These are phyloP conservation scores for Dufourea novaeangliae DNA, from an alignment of 1,140 invertebrate genomes.

Conservation along the genomic window DNA sequence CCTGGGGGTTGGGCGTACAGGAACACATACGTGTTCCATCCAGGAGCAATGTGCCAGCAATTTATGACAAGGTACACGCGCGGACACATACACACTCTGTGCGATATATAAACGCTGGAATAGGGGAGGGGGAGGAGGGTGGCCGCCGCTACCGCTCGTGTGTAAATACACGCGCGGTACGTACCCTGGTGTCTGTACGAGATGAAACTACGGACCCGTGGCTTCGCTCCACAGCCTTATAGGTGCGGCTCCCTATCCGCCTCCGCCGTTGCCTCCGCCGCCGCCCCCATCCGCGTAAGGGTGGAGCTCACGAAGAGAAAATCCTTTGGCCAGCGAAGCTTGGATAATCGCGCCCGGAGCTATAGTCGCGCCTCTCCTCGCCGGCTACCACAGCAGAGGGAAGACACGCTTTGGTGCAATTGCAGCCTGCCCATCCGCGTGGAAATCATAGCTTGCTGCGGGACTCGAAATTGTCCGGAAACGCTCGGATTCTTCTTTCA, in stretches of 20 bases:
- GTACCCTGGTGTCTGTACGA: neutral
- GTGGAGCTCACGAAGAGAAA: slow-evolving; percentile 69
- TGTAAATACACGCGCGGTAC: neutral
- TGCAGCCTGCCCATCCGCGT: slow-evolving; percentile 75
- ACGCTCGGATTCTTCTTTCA: slow-evolving; percentile 62
- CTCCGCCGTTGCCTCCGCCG: too few species aligned
- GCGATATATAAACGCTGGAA: neutral
- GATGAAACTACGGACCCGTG: slow-evolving; percentile 33
- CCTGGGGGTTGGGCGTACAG: slow-evolving; percentile 32
- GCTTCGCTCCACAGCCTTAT: slow-evolving; percentile 34
- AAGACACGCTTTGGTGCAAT: slow-evolving; percentile 74
- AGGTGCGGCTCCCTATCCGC: slow-evolving; percentile 12
- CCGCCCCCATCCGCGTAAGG: slow-evolving; percentile 57
- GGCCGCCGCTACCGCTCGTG: too few species aligned
- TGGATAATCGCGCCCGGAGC: slow-evolving; percentile 76
- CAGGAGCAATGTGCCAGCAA: slow-evolving; percentile 49
- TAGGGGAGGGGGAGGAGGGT: too few species aligned
- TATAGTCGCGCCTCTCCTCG: slow-evolving; percentile 65
- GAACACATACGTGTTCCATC: slow-evolving; percentile 39
- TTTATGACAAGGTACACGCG: slow-evolving; percentile 54
- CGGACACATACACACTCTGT: slow-evolving; percentile 9
- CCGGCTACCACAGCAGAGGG: slow-evolving; percentile 40
- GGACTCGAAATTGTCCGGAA: slow-evolving; percentile 79
- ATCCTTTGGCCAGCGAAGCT: slow-evolving; percentile 80
- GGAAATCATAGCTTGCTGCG: slow-evolving; percentile 78